Base-by-base conservation (phyloP, 2,888 invertebrate species). In the Epistrophe eligans region DNA sequence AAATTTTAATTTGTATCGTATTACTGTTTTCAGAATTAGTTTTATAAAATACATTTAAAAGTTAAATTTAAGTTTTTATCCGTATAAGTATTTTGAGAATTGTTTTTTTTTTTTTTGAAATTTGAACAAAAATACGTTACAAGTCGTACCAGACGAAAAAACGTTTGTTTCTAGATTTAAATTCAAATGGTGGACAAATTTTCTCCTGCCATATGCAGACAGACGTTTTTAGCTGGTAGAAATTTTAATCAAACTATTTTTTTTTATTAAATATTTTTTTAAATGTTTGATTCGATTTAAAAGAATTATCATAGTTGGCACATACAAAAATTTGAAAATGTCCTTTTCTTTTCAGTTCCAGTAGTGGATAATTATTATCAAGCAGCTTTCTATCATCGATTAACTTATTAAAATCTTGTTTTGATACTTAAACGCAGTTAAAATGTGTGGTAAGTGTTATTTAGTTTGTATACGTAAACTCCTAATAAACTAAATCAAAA, bases 381-480 rank as follows among this genome's bases (percentile, higher is more conserved):
- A 45, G 57, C n/a, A 57, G n/a, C 43, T 17, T 17, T 38, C 6
- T 58, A 35, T 32, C n/a, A 45, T 48, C 32, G 66, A 45, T 48
- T 48, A 17, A 48, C n/a, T 64, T 45, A 11, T 52, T 40, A 19
- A 40, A 40, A 43, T 24, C 9, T 17, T 11, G 11, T 32, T 17
- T 13, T 4, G 4, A 9, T 24, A 50, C 17, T 66, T 8, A 28
- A 40, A 35, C 17, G 13, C 13, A 32, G 32, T 13, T 45, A 50
- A 48, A 32, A 66, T 66, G 66, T 66, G 66, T 66, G 66, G 66
- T 66, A 48, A 66, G 66, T 64, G n/a, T 45, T 43, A 15, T 9
- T 43, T 5, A 15, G 4, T 15, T 43, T 43, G 11, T 35, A 9
- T 35, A 38, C 38, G 11, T 38, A 38, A 24, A 24, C 24, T 24